phyloP scores from a whole-genome alignment of 2,797 vertebrate species.

The Pelobates cultripes region DNA sequence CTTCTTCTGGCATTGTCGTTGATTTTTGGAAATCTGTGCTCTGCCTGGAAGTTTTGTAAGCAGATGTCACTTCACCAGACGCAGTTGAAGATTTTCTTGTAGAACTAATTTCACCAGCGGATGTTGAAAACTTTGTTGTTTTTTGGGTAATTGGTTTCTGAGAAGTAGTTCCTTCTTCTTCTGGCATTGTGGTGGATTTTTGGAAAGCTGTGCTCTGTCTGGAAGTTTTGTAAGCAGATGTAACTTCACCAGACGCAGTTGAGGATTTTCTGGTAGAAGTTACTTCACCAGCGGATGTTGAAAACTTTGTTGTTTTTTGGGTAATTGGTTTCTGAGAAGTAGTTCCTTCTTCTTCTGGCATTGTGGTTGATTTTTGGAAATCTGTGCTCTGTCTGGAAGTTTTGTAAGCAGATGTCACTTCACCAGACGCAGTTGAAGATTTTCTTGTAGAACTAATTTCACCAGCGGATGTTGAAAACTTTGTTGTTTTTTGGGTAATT shows the following conservation, averaged over 20 bases:
- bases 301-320: background rate
- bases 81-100: background rate
- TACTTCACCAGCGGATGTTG: constrained; percentile 2
- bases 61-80: background rate
- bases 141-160: too few species aligned
- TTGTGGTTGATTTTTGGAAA: too few species aligned
- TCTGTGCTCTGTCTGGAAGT: background rate
- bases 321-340: background rate
- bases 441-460: background rate
- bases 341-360: background rate
- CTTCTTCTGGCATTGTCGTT: background rate
- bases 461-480: background rate
- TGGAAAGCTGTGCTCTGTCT: too few species aligned
- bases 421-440: background rate
- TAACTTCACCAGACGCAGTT: background rate
- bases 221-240: too few species aligned
- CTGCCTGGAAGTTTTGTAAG: background rate
- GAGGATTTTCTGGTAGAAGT: background rate
- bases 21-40: too few species aligned
- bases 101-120: background rate
- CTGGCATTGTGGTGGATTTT: too few species aligned
- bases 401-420: background rate
- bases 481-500: background rate
- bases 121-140: background rate
- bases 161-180: too few species aligned